Evolutionary conservation across 2,888 invertebrate genomes (phyloP), one percentile per base, ranked within the genome.

Genomic region (Oligia latruncula): DNA sequence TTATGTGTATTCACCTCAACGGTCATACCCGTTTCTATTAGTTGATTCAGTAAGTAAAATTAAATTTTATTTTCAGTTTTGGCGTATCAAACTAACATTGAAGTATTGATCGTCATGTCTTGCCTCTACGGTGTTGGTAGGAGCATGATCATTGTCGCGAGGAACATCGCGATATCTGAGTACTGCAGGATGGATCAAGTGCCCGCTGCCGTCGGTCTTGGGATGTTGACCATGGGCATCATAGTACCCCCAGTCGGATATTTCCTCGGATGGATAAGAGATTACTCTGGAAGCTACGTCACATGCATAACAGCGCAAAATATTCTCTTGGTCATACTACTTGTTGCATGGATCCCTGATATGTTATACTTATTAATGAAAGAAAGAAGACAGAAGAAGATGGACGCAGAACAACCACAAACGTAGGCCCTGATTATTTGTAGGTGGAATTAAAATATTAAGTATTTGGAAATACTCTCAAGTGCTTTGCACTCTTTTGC

Each of bases 121-220:
- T 95, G 97, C 17, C 92, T 98, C 0, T 97, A 97, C 88, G 98
- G 98, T n/a, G 97, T 98, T 89, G 97, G 98, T 46, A 97, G 98
- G 86, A 98, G 98, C 73, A 97, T 98, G 90, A 97, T 98, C 0
- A 97, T 98, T n/a, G 97, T 98, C 1, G 98, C 98, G 84, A 97
- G 98, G 90, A 98, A 98, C 91, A 95, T 98, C 66, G 97, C 98
- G 0, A 97, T 98, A 72, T 97, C 98, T 0, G 98, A 98, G 85
- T 96, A 98, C 90, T 97, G 97, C 85, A 95, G 95, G 23, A 79
- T 93, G 83, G 96, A 96, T 0, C 96, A 97, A 82, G 97, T 98
- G 0, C 97, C 98, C 0, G 97, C 98, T 0, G 98, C 98, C 0
- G 97, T 98, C 4, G 98, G 98, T 0, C 95, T 98, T 3, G 98